Percentiles rank a stretch among this genome's conserved stretches.
Evolutionary conservation across 2,888 invertebrate genomes (phyloP).

Genomic region (Cantharis rufa): DNA sequence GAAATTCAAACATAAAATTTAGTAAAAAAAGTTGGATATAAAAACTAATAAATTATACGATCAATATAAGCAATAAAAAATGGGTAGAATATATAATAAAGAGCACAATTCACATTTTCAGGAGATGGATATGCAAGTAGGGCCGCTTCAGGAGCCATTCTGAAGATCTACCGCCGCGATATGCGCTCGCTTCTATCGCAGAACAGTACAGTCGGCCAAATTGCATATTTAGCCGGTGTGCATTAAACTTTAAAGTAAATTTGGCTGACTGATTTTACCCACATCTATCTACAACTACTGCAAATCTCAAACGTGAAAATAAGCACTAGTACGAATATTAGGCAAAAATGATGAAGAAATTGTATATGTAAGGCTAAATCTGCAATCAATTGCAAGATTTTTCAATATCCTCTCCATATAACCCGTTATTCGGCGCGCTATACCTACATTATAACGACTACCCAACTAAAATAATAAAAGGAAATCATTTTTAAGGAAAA

Average conservation of each 20-base stretch:
- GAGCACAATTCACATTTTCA: constrained; percentile 40
- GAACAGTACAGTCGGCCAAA: constrained; percentile 25
- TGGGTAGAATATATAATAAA: constrained; percentile 44
- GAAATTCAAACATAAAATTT: neutral
- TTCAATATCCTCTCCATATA: neutral
- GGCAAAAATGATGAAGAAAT: constrained; percentile 30
- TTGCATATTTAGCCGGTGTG: constrained; percentile 4
- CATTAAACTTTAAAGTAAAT: constrained; percentile 4
- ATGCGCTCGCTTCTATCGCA: constrained; percentile 33
- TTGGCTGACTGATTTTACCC: constrained; percentile 15
- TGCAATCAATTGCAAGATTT: neutral
- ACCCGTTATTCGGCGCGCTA: neutral
- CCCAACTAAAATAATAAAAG: neutral
- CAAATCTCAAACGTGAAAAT: constrained; percentile 34
- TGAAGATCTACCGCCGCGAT: constrained; percentile 42
- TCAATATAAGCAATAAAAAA: constrained; percentile 44
- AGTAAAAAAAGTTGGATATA: constrained; percentile 12
- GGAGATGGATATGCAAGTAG: constrained; percentile 41
- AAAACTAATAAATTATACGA: constrained; percentile 40
- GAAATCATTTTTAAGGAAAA: neutral
- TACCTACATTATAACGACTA: neutral
- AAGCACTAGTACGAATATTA: constrained; percentile 28
- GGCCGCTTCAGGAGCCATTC: constrained; percentile 41
- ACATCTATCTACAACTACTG: constrained; percentile 33
- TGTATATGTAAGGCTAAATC: constrained; percentile 10